phyloP scores from a whole-genome alignment of 2,797 vertebrate genomes.

The Cyclopterus lumpus region DNA sequence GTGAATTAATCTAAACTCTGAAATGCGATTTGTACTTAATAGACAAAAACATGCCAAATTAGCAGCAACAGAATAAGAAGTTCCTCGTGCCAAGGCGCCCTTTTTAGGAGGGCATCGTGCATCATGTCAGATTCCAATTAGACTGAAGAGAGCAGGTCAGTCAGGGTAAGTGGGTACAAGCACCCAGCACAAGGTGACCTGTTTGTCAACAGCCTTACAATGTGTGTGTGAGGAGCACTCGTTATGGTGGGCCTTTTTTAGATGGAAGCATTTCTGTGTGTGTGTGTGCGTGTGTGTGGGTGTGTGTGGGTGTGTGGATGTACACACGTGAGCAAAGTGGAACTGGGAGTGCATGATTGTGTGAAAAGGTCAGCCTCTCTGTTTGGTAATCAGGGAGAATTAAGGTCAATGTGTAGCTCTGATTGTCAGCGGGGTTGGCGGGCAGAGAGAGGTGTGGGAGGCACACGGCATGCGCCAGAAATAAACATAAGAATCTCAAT shows the following conservation, averaged over 20 bases:
- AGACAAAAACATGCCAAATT: slow-evolving; percentile 9
- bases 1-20: neutral
- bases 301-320: neutral
- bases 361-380: slow-evolving; percentile 54
- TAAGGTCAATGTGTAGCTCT: slow-evolving; percentile 52
- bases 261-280: slow-evolving; percentile 2
- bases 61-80: neutral
- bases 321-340: slow-evolving; percentile 10
- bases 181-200: slow-evolving; percentile 57
- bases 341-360: slow-evolving; percentile 52
- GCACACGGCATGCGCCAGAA: slow-evolving; percentile 6
- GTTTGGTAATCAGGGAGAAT: slow-evolving; percentile 61
- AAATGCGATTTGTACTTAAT: neutral
- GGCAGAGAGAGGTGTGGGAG: slow-evolving; percentile 23
- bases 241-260: slow-evolving; percentile 40
- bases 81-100: neutral
- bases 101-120: slow-evolving; percentile 18
- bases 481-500: slow-evolving; percentile 37
- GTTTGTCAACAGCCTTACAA: slow-evolving; percentile 47
- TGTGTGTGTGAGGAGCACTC: slow-evolving; percentile 28
- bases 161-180: slow-evolving; percentile 39
- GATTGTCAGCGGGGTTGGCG: slow-evolving; percentile 30
- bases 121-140: slow-evolving; percentile 57
- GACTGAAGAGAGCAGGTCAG: slow-evolving; percentile 42
- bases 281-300: neutral